phyloP scores from a whole-genome alignment of 2,888 invertebrate genomes.

The Thymelicus lineola region DNA sequence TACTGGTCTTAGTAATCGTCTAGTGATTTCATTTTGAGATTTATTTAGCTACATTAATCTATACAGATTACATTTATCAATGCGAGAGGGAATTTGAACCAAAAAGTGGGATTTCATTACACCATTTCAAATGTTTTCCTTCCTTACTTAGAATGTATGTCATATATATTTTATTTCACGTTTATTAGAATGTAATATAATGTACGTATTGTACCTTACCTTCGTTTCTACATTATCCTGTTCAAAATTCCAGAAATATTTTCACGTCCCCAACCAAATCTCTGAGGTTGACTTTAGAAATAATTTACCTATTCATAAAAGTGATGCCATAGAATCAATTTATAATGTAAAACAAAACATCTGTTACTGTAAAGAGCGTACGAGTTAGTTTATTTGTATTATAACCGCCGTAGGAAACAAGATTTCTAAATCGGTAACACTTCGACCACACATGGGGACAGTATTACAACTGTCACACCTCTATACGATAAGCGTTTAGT shows the following conservation, averaged over 20 bases:
- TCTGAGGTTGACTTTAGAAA: neutral
- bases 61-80: too few species aligned
- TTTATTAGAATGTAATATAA: too few species aligned
- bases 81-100: too few species aligned
- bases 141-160: too few species aligned
- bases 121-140: too few species aligned
- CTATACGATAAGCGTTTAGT: neutral
- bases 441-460: slow-evolving; percentile 52
- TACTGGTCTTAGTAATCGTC: too few species aligned
- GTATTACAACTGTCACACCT: slow-evolving; percentile 23
- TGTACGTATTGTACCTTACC: too few species aligned
- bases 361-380: slow-evolving; percentile 24
- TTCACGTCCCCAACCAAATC: neutral
- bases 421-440: slow-evolving; percentile 48
- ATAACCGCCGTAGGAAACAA: slow-evolving; percentile 41
- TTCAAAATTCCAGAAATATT: neutral
- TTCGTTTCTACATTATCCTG: too few species aligned
- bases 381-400: slow-evolving; percentile 43
- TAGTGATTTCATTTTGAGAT: too few species aligned
- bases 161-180: too few species aligned
- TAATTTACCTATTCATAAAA: neutral
- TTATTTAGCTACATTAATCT: too few species aligned
- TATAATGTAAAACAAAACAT: slow-evolving; percentile 23
- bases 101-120: too few species aligned
- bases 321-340: slow-evolving; percentile 10